Evolutionary conservation across 2,888 invertebrate genomes (phyloP).

Genomic region (Nebria salina): DNA sequence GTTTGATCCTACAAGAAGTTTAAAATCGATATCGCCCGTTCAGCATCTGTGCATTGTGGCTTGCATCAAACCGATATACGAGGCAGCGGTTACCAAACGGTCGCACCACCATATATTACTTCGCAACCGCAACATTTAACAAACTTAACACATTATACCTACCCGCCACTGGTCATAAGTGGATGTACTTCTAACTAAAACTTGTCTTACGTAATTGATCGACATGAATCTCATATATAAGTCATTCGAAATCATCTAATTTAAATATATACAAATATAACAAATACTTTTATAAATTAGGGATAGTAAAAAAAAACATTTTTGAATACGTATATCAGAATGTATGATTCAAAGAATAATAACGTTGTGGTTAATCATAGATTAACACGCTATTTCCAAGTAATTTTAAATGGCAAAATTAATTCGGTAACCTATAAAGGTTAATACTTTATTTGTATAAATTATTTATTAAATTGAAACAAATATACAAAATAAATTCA

Average conservation of each 20-base stretch:
- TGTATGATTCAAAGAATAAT: not conserved
- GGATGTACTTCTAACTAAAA: not conserved
- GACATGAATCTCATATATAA: not conserved
- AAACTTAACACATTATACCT: not conserved
- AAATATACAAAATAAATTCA: not conserved
- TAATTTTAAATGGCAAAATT: not conserved
- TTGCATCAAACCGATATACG: conserved; percentile 9
- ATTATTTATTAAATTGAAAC: not conserved
- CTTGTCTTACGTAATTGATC: not conserved
- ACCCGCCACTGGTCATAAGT: not conserved
- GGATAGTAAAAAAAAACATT: too few species aligned
- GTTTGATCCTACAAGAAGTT: conserved; percentile 1
- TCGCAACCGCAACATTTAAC: not conserved
- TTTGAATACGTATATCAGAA: not conserved
- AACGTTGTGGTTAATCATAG: not conserved
- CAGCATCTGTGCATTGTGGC: conserved; percentile 17
- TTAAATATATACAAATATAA: too few species aligned
- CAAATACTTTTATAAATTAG: too few species aligned
- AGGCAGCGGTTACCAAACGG: conserved; percentile 1
- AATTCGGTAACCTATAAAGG: not conserved
- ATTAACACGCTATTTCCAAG: conserved; percentile 1
- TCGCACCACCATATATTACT: not conserved
- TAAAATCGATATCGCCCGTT: not conserved
- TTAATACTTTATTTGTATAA: not conserved
- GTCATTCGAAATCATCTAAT: too few species aligned